Evolutionary conservation across 2,113 vertebrate species (phyloP).

Genomic region (Mormyrus lacerda): DNA sequence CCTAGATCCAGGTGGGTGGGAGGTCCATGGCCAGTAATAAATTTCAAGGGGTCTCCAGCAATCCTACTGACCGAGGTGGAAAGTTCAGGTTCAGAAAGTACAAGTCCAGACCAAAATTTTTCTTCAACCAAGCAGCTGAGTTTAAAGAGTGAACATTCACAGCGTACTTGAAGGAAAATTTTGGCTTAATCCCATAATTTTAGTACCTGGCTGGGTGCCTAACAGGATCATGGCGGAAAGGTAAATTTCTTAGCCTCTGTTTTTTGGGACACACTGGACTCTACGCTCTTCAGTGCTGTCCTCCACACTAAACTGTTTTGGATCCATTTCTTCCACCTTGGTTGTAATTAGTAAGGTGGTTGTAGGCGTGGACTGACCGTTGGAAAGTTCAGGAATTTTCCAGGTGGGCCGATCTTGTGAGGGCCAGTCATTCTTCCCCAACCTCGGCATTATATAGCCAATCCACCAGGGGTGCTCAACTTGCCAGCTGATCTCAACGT

Average conservation of each 20-base stretch:
- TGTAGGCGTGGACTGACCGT: neutral
- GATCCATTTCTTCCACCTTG: neutral
- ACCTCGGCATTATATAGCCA: neutral
- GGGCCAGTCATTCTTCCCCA: neutral
- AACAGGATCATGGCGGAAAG: neutral
- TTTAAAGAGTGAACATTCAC: neutral
- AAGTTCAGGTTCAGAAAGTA: neutral
- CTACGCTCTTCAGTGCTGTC: neutral
- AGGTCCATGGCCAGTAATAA: neutral
- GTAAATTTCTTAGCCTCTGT: neutral
- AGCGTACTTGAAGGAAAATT: neutral
- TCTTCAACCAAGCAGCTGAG: neutral
- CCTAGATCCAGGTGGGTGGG: neutral
- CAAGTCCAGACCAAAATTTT: neutral
- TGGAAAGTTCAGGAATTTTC: neutral
- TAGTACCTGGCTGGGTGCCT: neutral
- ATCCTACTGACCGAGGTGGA: neutral
- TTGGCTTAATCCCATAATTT: neutral
- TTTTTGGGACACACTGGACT: neutral
- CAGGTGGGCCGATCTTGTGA: neutral
- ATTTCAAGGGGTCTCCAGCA: neutral
- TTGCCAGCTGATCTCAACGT: neutral
- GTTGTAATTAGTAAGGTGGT: neutral
- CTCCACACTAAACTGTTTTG: neutral
- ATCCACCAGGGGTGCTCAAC: neutral